Percentiles rank a stretch among this genome's conserved stretches.
Conservation (phyloP, 35 echinoderm and acorn worm species). For the Ptychodera flava region DNA sequence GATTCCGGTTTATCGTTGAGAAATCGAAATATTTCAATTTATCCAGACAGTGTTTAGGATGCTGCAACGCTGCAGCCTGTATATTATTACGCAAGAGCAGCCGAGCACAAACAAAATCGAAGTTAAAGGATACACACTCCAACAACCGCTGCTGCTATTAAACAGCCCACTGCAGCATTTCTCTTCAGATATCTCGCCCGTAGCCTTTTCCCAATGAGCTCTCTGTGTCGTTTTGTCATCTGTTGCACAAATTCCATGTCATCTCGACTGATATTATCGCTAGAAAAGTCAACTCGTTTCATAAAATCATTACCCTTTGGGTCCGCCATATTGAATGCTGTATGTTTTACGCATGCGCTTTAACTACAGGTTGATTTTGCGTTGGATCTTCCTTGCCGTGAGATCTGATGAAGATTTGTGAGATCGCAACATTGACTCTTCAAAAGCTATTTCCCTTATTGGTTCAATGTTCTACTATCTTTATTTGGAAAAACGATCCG, state of each 20-base stretch:
- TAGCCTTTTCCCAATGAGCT: slow-evolving; percentile 29
- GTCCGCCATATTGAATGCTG: slow-evolving; percentile 47
- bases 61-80: too few species aligned
- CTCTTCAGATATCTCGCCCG: slow-evolving; percentile 38
- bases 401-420: too few species aligned
- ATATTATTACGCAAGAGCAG: too few species aligned
- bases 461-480: too few species aligned
- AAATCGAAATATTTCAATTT: too few species aligned
- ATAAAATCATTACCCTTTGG: slow-evolving; percentile 48
- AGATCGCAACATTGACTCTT: too few species aligned
- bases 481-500: too few species aligned
- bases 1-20: too few species aligned
- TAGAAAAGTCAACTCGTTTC: slow-evolving; percentile 59
- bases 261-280: slow-evolving; percentile 34
- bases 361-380: background rate
- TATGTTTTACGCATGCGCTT: background rate
- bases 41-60: too few species aligned
- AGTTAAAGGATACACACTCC: slow-evolving; percentile 99
- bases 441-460: too few species aligned
- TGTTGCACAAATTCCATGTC: slow-evolving; percentile 61
- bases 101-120: too few species aligned
- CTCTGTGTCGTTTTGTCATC: slow-evolving; percentile 49
- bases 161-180: slow-evolving; percentile 56
- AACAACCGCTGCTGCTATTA: slow-evolving; percentile 53
- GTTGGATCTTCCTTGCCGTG: background rate